Conservation (phyloP, 2,888 invertebrate genomes). For the Agrochola lota region DNA sequence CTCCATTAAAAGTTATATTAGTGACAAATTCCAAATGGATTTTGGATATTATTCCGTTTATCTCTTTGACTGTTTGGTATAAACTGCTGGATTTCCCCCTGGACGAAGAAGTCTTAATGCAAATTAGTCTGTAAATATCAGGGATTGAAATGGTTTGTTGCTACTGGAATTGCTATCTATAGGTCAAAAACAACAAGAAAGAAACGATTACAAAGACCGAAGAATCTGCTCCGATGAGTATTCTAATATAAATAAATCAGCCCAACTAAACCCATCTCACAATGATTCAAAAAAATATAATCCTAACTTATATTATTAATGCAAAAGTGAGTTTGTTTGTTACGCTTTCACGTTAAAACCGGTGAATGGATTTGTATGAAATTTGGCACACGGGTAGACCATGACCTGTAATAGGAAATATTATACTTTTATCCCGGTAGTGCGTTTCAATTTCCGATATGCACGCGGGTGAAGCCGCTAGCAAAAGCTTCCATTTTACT, state of each 20-base stretch:
- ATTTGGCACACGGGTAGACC: too few relatives aligned
- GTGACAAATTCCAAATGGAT: constrained; percentile 74
- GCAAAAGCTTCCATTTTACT: too few relatives aligned
- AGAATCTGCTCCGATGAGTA: not conserved
- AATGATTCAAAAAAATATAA: not conserved
- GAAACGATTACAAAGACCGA: not conserved
- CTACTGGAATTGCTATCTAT: not conserved
- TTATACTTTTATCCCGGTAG: too few relatives aligned
- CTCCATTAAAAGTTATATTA: constrained; percentile 77
- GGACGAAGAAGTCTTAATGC: constrained; percentile 31
- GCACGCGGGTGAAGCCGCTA: too few relatives aligned
- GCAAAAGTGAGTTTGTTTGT: too few relatives aligned
- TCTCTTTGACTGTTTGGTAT: constrained; percentile 39
- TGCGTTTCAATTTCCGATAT: too few relatives aligned
- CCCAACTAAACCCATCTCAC: too few relatives aligned
- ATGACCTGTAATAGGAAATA: too few relatives aligned
- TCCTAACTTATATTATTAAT: too few relatives aligned
- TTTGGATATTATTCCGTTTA: constrained; percentile 66
- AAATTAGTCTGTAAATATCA: constrained; percentile 5
- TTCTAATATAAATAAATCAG: not conserved
- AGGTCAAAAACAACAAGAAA: not conserved
- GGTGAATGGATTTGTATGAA: too few relatives aligned
- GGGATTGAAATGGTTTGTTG: constrained; percentile 3
- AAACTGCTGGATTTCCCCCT: constrained; percentile 46
- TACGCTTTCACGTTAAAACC: too few relatives aligned